Evolutionary conservation across 1,140 invertebrate species (phyloP), one percentile per base, ranked within the genome.

Genomic region (Drosophila ironensis): DNA sequence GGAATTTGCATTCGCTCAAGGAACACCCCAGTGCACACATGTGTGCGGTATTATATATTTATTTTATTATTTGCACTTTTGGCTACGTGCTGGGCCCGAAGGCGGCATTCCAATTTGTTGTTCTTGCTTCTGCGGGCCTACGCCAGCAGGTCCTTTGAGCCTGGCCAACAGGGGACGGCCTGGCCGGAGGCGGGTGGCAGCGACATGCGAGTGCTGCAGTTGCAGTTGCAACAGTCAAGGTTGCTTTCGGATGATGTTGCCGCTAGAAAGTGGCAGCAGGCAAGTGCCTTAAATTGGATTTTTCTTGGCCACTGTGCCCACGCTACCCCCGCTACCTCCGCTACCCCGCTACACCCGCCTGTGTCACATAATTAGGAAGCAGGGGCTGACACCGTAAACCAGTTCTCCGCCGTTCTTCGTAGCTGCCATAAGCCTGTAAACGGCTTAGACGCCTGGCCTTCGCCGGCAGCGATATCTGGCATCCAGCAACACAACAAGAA

Each of bases 61-160:
- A 72, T 84, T 82, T 77, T 82, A 81, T 84, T 82, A 81, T 81
- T 81, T 82, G 80, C 81, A 72, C 52, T 51, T 56, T 77, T 52
- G 61, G 40, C 56, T 82, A 81, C 77, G 76, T 82, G 77, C 77
- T 82, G 72, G 48, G 57, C 50, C 67, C 48, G 59, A 53, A 50
- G 37, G 54, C 56, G 28, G 30, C 46, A 63, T 60, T 60, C 56
- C 52, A 60, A 35, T 37, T 37, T 37, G 33, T 37, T 37, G 33
- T 14, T 37, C 6, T 9, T 6, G 33, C 6, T 7, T 12, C 33
- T 37, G 11, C 20, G 7, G 28, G 64, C 73, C 73, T 72, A 37
- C 48, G 59, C n/a, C n/a, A n/a, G 56, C 60, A 63, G 17, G 44
- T 48, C 60, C 59, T 64, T 63, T 64, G 59, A 64, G 56, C 28